Evolutionary conservation across 1,140 invertebrate genomes (phyloP).

Genomic region (Pantala flavescens): DNA sequence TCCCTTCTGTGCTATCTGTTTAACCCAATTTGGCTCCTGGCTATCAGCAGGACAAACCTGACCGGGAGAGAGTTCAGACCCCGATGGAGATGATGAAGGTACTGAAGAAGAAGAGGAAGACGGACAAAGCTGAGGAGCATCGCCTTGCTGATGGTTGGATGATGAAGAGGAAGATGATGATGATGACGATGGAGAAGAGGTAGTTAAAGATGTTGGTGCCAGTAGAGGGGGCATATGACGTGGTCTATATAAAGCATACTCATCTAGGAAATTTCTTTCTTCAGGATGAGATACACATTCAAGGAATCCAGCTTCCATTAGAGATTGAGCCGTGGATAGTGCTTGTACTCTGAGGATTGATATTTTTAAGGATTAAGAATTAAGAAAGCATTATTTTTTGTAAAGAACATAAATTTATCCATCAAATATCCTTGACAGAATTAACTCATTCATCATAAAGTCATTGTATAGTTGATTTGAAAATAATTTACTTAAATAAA

Average conservation of each 20-base stretch:
- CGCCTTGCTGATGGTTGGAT: neutral
- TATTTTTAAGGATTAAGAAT: neutral
- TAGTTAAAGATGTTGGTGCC: slow-evolving; percentile 17
- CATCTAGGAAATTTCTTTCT: slow-evolving; percentile 44
- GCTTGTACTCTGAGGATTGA: slow-evolving; percentile 56
- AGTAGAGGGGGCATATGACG: slow-evolving; percentile 21
- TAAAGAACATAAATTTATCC: too few relatives aligned
- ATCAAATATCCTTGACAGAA: too few relatives aligned
- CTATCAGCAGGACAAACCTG: neutral
- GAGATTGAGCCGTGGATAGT: slow-evolving; percentile 64
- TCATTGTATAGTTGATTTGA: too few relatives aligned
- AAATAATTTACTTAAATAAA: too few relatives aligned
- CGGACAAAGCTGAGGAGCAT: neutral
- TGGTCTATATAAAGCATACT: slow-evolving; percentile 45
- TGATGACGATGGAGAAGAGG: neutral
- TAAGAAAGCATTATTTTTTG: too few relatives aligned
- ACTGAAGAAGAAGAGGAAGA: slow-evolving; percentile 12
- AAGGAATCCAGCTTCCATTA: slow-evolving; percentile 66
- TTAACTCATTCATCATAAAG: too few relatives aligned
- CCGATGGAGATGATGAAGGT: neutral
- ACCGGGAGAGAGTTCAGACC: neutral
- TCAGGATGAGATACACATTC: slow-evolving; percentile 47
- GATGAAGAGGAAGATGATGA: neutral
- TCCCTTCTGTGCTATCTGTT: slow-evolving; percentile 50
- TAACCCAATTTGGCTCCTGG: slow-evolving; percentile 59